These are phyloP conservation scores for Emydocephalus ijimae DNA, from an alignment of 2,113 vertebrate genomes.

Conservation along the genomic window DNA sequence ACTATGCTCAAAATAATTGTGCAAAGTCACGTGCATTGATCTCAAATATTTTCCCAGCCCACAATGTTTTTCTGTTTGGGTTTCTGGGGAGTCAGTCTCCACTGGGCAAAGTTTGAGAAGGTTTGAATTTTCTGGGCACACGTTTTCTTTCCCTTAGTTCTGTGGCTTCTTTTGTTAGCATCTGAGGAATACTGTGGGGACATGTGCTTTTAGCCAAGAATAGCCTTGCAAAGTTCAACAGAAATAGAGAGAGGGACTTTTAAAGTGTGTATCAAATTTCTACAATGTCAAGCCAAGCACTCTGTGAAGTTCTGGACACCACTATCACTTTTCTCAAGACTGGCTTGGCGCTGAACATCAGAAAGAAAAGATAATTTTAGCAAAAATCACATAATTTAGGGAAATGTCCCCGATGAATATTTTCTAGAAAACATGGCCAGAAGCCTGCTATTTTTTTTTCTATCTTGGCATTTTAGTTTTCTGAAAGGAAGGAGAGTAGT, in stretches of 20 bases:
- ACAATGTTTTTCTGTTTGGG: not conserved
- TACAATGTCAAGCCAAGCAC: conserved; percentile 36
- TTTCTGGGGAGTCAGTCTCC: not conserved
- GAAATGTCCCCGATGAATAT: not conserved
- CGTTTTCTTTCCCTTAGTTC: not conserved
- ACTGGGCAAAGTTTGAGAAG: not conserved
- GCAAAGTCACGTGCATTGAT: not conserved
- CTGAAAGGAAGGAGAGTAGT: accelerated
- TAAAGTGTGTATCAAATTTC: conserved; percentile 45
- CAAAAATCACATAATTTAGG: conserved; percentile 9
- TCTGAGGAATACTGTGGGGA: conserved; percentile 28
- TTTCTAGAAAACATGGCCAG: not conserved
- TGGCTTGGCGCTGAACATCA: conserved; percentile 7
- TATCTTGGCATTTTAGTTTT: not conserved
- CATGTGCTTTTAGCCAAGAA: conserved; percentile 40
- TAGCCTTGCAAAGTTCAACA: conserved; percentile 41
- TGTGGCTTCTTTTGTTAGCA: conserved; percentile 31
- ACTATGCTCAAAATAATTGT: not conserved
- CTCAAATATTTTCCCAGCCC: not conserved
- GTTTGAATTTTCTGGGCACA: not conserved
- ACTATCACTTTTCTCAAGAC: conserved; percentile 1
- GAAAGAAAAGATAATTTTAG: conserved; percentile 30
- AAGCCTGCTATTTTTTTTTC: not conserved
- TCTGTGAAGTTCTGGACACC: conserved; percentile 14
- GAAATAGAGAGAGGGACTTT: conserved; percentile 47